These are phyloP conservation scores for Cephus pygmeus DNA, from an alignment of 2,888 invertebrate species.

Conservation along the genomic window DNA sequence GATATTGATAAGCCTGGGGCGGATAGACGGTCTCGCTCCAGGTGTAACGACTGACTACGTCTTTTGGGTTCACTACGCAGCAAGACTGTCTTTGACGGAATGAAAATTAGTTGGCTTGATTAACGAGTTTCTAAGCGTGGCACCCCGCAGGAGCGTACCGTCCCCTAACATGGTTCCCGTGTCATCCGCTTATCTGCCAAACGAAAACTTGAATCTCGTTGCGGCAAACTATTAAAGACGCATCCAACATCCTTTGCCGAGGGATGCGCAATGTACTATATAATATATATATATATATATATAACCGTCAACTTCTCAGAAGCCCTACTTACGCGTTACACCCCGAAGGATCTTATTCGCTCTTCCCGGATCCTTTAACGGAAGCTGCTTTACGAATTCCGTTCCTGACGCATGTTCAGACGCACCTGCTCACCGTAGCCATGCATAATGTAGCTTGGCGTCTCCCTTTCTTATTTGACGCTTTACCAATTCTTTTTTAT, in stretches of 20 bases:
- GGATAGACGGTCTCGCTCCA: constrained; percentile 11
- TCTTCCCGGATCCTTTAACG: background rate
- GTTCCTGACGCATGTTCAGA: background rate
- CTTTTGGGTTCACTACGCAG: background rate
- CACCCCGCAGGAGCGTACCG: background rate
- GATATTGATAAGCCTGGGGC: constrained; percentile 16
- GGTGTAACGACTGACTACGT: constrained; percentile 12
- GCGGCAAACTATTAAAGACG: constrained; percentile 9
- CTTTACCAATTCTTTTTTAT: background rate
- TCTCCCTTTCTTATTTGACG: background rate
- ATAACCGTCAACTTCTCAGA: background rate
- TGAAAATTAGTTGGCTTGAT: constrained; percentile 10
- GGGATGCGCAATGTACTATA: background rate
- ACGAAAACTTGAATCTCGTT: constrained; percentile 4
- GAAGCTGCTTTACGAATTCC: background rate
- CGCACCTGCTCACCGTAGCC: background rate
- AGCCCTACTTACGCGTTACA: background rate
- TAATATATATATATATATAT: background rate
- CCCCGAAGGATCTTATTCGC: background rate
- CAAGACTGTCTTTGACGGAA: constrained; percentile 1
- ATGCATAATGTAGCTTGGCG: background rate
- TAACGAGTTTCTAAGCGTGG: constrained; percentile 5
- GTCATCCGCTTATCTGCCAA: background rate
- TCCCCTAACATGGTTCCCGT: background rate
- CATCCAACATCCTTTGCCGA: constrained; percentile 2